Conservation (phyloP, 2,888 invertebrate genomes). For the Scotopteryx bipunctaria region DNA sequence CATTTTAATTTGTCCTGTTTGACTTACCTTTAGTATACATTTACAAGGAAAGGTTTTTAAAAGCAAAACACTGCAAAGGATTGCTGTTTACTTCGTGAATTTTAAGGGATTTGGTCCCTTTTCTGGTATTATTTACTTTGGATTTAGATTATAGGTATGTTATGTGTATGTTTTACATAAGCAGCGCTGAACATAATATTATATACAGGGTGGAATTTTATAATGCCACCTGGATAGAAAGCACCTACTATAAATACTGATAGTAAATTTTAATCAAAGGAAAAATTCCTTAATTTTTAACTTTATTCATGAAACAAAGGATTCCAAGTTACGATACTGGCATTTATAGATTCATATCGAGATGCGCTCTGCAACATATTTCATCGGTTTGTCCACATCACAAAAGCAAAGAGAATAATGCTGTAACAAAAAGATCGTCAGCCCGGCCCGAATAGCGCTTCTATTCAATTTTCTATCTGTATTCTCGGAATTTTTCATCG, state of each 20-base stretch:
- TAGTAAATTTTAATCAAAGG: no score
- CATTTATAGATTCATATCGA: background rate
- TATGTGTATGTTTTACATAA: no score
- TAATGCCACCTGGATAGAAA: no score
- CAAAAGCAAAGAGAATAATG: slow-evolving; percentile 47
- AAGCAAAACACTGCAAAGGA: background rate
- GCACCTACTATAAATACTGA: no score
- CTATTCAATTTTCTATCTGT: slow-evolving; percentile 66
- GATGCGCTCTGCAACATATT: slow-evolving; percentile 18
- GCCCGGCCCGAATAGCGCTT: slow-evolving; percentile 55
- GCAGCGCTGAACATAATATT: no score
- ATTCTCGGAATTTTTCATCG: slow-evolving; percentile 64
- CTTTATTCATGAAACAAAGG: background rate
- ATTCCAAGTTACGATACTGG: background rate
- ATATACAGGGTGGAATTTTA: no score
- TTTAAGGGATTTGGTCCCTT: no score
- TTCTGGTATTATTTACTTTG: no score
- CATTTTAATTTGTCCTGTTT: slow-evolving; percentile 58
- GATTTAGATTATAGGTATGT: no score
- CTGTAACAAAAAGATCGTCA: slow-evolving; percentile 51
- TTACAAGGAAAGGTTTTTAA: slow-evolving; percentile 4
- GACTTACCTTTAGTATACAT: slow-evolving; percentile 24
- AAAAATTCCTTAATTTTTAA: no score
- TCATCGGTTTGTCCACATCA: slow-evolving; percentile 22
- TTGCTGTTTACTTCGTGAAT: background rate